Evolutionary conservation across 2,113 vertebrate genomes (phyloP).

Genomic region (Gadus macrocephalus): DNA sequence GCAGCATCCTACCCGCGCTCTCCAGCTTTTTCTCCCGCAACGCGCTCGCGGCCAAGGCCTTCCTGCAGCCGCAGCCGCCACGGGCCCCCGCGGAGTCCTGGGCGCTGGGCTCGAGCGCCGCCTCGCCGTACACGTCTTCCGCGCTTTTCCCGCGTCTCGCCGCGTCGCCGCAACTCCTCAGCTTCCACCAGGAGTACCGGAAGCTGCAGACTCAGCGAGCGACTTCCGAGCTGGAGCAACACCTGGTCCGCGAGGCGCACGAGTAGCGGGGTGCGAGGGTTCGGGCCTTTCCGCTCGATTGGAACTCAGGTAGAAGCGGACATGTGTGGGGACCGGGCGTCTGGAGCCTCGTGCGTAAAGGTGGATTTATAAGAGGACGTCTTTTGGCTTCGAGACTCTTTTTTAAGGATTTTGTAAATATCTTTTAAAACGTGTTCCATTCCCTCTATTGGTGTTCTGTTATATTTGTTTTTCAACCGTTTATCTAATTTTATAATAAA

Average conservation of each 20-base stretch:
- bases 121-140: conserved; percentile 48
- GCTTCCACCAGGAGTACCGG: conserved; percentile 69
- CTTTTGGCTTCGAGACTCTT: too few species aligned
- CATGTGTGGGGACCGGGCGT: not conserved
- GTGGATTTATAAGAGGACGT: too few species aligned
- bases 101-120: conserved; percentile 43
- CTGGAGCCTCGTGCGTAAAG: too few species aligned
- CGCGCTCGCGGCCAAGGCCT: conserved; percentile 59
- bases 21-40: conserved; percentile 75
- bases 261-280: conserved; percentile 32
- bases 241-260: conserved; percentile 28
- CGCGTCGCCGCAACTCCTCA: conserved; percentile 61
- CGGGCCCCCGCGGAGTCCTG: conserved; percentile 32
- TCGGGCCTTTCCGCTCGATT: conserved; percentile 17
- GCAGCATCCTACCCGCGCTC: conserved; percentile 72
- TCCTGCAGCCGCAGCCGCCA: conserved; percentile 33
- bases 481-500: conserved; percentile 29
- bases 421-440: conserved; percentile 3
- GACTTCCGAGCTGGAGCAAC: conserved; percentile 53
- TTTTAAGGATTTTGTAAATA: conserved; percentile 49
- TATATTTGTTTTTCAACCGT: conserved; percentile 11
- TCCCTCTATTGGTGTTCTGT: not conserved
- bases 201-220: conserved; percentile 61
- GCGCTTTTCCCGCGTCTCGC: conserved; percentile 61
- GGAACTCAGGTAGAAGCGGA: conserved; percentile 66